phyloP scores from a whole-genome alignment of 1,140 invertebrate species.

The Dysdera silvatica region DNA sequence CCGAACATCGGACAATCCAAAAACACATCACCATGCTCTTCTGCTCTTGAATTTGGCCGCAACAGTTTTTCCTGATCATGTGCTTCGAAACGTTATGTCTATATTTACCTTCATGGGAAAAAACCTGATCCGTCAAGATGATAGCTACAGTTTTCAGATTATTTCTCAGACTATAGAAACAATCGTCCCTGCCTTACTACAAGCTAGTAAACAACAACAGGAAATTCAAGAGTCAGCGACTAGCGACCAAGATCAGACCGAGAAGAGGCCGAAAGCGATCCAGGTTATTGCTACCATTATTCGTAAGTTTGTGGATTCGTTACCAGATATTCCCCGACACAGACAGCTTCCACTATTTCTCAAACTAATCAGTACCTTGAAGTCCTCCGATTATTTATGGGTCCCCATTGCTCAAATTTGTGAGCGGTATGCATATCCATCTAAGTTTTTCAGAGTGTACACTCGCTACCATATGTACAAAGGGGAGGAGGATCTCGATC shows the following conservation, averaged over 20 bases:
- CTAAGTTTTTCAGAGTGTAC: constrained; percentile 2
- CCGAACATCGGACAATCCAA: constrained; percentile 78
- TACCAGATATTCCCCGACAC: constrained; percentile 83
- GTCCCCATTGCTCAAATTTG: constrained; percentile 43
- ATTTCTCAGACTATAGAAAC: constrained; percentile 83
- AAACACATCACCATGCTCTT: constrained; percentile 86
- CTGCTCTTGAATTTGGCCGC: constrained; percentile 69
- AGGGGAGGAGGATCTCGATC: neutral
- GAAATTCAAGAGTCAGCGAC: too few species aligned
- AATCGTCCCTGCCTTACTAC: constrained; percentile 73
- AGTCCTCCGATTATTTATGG: constrained; percentile 63
- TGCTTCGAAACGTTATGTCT: constrained; percentile 83
- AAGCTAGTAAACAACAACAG: constrained; percentile 37
- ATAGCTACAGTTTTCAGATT: constrained; percentile 87
- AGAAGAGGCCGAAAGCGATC: too few species aligned
- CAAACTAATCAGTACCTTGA: constrained; percentile 65
- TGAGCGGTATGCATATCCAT: constrained; percentile 35
- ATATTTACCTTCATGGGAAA: constrained; percentile 94
- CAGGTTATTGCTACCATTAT: constrained; percentile 55
- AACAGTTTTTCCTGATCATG: constrained; percentile 64
- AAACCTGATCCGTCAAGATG: constrained; percentile 79
- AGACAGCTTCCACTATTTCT: constrained; percentile 67
- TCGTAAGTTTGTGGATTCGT: constrained; percentile 79
- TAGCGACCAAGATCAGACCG: too few species aligned
- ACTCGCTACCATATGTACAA: neutral